Evolutionary conservation across 1,140 invertebrate species (phyloP).

Genomic region (Drosophila parvula): DNA sequence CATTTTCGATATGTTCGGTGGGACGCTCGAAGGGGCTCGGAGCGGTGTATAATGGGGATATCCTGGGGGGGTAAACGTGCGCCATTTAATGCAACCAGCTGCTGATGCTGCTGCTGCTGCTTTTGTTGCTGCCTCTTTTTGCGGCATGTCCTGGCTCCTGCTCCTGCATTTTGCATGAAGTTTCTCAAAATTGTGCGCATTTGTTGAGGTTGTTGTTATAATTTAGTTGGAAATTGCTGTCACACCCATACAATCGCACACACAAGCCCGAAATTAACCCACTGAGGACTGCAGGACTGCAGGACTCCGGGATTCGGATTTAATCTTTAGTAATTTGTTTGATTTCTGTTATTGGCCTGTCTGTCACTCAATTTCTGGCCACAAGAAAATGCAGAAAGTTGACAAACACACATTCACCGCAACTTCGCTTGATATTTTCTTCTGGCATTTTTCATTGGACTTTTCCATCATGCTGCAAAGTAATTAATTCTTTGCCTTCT

Average conservation of each 20-base stretch:
- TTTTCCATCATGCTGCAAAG: background rate
- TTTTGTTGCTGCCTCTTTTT: constrained; percentile 44
- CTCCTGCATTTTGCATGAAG: constrained; percentile 77
- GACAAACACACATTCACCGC: constrained; percentile 7
- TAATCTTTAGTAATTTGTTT: constrained; percentile 36
- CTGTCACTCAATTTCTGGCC: constrained; percentile 17
- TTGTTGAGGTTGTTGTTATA: constrained; percentile 79
- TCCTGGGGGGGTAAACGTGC: constrained; percentile 45
- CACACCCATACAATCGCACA: constrained; percentile 38
- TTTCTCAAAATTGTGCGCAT: constrained; percentile 75
- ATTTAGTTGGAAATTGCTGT: constrained; percentile 77
- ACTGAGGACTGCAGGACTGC: constrained; percentile 25
- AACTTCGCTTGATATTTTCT: constrained; percentile 1
- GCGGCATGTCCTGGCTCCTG: constrained; percentile 49
- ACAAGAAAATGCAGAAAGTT: constrained; percentile 10
- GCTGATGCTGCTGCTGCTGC: constrained; percentile 35
- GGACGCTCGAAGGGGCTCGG: constrained; percentile 1
- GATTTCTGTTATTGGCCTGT: constrained; percentile 39
- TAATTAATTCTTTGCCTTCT: background rate
- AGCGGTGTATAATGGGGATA: constrained; percentile 2
- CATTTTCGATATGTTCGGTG: constrained; percentile 74
- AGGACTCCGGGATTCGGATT: background rate
- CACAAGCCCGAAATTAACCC: constrained; percentile 56
- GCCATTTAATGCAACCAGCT: constrained; percentile 72
- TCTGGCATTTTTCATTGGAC: background rate